A percentile compares a stretch with the other conserved stretches of the same genome.
These are phyloP conservation scores for Neosilurus mollespiculum DNA, from an alignment of 2,797 vertebrate genomes.

Conservation along the genomic window DNA sequence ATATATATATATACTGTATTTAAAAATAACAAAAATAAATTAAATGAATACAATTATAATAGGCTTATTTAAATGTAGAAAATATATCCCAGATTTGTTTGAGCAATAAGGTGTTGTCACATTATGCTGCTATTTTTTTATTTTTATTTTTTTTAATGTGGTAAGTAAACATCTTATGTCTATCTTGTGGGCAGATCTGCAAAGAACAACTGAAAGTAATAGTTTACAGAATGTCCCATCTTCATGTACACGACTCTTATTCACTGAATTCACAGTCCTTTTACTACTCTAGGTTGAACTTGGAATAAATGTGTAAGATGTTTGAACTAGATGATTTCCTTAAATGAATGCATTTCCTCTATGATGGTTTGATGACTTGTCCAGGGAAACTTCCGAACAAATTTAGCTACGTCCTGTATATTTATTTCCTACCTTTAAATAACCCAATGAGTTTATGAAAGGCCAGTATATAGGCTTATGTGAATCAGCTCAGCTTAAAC, in stretches of 20 bases:
- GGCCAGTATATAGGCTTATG: conserved; percentile 37
- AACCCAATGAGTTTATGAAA: conserved; percentile 61
- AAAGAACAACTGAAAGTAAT: neutral
- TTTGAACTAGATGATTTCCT: conserved; percentile 61
- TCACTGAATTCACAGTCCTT: neutral
- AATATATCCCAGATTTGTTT: neutral
- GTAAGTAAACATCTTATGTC: neutral
- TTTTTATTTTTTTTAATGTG: neutral
- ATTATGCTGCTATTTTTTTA: neutral
- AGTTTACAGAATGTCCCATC: neutral
- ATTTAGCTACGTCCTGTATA: conserved; percentile 52
- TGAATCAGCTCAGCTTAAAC: conserved; percentile 61
- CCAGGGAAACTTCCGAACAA: conserved; percentile 56
- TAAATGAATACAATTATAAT: too few relatives aligned
- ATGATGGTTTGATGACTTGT: conserved; percentile 58
- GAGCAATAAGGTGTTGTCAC: neutral
- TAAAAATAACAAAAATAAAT: too few relatives aligned
- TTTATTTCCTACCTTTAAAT: conserved; percentile 66
- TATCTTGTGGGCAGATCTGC: neutral
- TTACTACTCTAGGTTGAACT: neutral
- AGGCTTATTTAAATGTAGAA: neutral
- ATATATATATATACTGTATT: too few relatives aligned
- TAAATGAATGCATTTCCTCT: conserved; percentile 64
- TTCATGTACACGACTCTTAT: neutral
- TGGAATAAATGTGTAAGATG: conserved; percentile 29